Conservation (phyloP, 2,888 invertebrate genomes). For the Calephelis perditalis region DNA sequence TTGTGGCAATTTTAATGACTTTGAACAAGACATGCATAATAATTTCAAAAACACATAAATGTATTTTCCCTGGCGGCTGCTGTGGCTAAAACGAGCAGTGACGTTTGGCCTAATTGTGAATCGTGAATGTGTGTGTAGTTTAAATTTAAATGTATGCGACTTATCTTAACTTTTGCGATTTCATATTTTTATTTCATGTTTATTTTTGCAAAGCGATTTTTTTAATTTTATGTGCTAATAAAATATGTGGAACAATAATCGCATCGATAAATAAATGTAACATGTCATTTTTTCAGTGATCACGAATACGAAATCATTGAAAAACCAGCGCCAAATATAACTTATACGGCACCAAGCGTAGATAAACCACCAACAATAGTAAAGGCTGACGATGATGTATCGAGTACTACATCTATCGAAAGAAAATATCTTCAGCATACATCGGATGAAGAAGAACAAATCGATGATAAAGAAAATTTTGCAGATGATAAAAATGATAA, state of each 20-base stretch:
- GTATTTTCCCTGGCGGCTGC: conserved; percentile 61
- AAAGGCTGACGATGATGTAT: conserved; percentile 70
- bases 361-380: conserved; percentile 54
- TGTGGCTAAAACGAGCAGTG: conserved; percentile 74
- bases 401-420: conserved; percentile 71
- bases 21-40: conserved; percentile 51
- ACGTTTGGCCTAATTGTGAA: conserved; percentile 73
- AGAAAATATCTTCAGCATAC: conserved; percentile 69
- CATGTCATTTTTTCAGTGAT: conserved; percentile 82
- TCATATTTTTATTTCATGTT: conserved; percentile 36
- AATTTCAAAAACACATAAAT: conserved; percentile 46
- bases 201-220: conserved; percentile 37
- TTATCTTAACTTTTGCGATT: conserved; percentile 49
- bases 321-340: conserved; percentile 77
- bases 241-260: background rate
- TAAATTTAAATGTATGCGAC: conserved; percentile 57
- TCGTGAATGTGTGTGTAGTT: conserved; percentile 48
- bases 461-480: conserved; percentile 51
- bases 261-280: background rate
- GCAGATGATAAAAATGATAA: conserved; percentile 45
- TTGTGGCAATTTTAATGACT: conserved; percentile 48
- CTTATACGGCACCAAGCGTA: conserved; percentile 53
- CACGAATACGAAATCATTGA: conserved; percentile 96
- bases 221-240: background rate
- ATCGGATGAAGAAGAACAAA: conserved; percentile 66